Conservation (phyloP, 1,140 invertebrate genomes). For the Drosophila ercepeae region DNA sequence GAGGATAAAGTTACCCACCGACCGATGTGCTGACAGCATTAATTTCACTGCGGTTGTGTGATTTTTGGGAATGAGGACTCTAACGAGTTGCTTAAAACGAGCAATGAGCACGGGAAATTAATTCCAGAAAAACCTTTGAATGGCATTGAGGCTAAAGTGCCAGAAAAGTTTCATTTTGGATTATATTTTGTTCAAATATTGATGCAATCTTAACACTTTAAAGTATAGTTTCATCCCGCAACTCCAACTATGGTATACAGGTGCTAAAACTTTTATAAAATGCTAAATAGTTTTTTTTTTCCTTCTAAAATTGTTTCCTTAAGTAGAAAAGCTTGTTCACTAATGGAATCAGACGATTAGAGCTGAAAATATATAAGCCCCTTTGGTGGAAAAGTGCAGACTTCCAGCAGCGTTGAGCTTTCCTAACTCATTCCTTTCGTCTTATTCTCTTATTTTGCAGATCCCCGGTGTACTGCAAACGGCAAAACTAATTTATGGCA, state of each 20-base stretch:
- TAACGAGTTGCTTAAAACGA: conserved; percentile 25
- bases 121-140: conserved; percentile 18
- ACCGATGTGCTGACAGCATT: conserved; percentile 42
- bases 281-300: background rate
- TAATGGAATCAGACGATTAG: conserved; percentile 40
- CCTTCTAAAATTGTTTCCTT: background rate
- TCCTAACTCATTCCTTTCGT: conserved; percentile 6
- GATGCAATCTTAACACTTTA: background rate
- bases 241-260: background rate
- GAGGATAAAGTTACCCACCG: conserved; percentile 12
- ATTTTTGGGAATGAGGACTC: conserved; percentile 26
- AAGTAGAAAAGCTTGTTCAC: conserved; percentile 16
- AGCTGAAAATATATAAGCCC: conserved; percentile 15
- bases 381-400: conserved; percentile 5
- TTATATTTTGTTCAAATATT: background rate
- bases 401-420: conserved; percentile 14
- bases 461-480: conserved; percentile 56
- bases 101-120: conserved; percentile 29
- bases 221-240: background rate
- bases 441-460: conserved; percentile 34
- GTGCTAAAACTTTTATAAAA: background rate
- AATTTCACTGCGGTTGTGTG: conserved; percentile 43
- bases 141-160: conserved; percentile 5
- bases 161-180: background rate
- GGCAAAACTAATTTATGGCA: conserved; percentile 80